Conservation (phyloP, 2,797 vertebrate species). For the Allobates femoralis region DNA sequence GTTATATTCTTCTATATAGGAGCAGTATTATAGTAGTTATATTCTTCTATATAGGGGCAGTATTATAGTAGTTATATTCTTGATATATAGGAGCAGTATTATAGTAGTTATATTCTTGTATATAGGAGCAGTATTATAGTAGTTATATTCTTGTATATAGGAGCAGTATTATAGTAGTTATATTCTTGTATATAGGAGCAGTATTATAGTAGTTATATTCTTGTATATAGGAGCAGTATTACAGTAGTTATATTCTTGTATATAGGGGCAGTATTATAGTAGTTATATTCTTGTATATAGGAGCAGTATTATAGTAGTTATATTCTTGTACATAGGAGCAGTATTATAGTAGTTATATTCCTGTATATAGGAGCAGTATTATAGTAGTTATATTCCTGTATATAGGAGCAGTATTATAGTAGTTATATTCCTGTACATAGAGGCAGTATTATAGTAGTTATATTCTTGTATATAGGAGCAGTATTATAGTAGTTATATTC, state of each 20-base stretch:
- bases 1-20: background rate
- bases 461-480: slow-evolving; percentile 1
- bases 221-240: too few species aligned
- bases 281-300: slow-evolving; percentile 6
- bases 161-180: slow-evolving; percentile 9
- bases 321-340: background rate
- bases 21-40: background rate
- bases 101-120: slow-evolving; percentile 17
- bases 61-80: slow-evolving; percentile 6
- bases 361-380: slow-evolving; percentile 1
- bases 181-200: too few species aligned
- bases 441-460: slow-evolving; percentile 4
- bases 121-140: background rate
- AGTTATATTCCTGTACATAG: slow-evolving; percentile 3
- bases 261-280: background rate
- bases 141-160: background rate
- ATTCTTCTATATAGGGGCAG: background rate
- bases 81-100: background rate
- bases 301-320: slow-evolving; percentile 4
- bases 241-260: slow-evolving; percentile 1
- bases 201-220: too few species aligned
- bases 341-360: slow-evolving; percentile 14
- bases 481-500: slow-evolving; percentile 6
- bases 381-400: slow-evolving; percentile 1
- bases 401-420: slow-evolving; percentile 2